A percentile compares a stretch with the other conserved stretches of the same genome.
These are phyloP conservation scores for Xiphophorus birchmanni DNA, from an alignment of 2,797 vertebrate genomes.

Conservation along the genomic window DNA sequence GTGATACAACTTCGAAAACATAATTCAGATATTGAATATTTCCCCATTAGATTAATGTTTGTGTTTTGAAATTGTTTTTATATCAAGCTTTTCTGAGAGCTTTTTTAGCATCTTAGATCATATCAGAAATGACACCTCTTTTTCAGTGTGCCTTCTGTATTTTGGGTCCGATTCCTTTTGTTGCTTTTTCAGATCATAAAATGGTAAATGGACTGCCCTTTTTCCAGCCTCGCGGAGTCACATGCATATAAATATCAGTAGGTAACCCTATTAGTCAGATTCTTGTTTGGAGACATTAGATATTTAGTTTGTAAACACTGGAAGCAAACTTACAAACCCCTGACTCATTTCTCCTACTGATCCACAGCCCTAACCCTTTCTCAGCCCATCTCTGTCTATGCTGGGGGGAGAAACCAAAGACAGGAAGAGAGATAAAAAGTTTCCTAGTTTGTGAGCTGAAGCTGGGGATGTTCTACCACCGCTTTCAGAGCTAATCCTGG, in stretches of 20 bases:
- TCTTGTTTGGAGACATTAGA: not conserved
- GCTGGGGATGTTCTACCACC: constrained; percentile 69
- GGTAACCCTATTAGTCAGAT: not conserved
- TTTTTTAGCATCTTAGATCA: not conserved
- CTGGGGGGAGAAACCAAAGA: not conserved
- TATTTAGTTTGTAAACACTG: not conserved
- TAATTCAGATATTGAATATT: not conserved
- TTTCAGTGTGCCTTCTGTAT: not conserved
- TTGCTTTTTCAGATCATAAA: not conserved
- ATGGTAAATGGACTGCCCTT: not conserved
- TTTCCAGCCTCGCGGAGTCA: not conserved
- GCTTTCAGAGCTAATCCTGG: constrained; percentile 64
- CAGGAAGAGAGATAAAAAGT: constrained; percentile 37
- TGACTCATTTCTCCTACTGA: not conserved
- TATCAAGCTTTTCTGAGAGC: not conserved
- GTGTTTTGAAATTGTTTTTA: not conserved
- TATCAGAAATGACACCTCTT: not conserved
- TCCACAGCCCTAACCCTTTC: not conserved
- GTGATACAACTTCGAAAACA: not conserved
- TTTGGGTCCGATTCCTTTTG: not conserved
- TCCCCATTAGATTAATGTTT: not conserved
- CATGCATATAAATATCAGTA: not conserved
- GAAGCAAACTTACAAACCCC: not conserved
- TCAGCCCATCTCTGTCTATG: not conserved
- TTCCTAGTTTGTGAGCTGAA: constrained; percentile 50